Percentiles rank a stretch among this genome's conserved stretches.
phyloP scores from a whole-genome alignment of 2,888 invertebrate species.

The Plagiodera versicolora region DNA sequence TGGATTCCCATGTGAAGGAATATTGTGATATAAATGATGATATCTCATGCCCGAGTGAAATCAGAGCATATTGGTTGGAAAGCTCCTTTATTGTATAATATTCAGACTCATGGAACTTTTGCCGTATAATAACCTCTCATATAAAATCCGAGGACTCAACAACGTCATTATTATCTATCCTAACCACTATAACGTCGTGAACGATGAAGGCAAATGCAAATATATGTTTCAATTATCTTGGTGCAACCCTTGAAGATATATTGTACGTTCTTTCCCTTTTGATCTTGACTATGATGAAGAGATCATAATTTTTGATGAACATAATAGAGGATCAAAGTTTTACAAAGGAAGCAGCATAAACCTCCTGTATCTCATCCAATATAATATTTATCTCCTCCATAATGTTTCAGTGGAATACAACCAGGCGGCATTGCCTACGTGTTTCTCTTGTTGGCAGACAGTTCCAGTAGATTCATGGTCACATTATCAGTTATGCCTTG shows the following conservation, averaged over 20 bases:
- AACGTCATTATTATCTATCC: no score
- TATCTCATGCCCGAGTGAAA: no score
- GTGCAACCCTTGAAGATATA: background rate
- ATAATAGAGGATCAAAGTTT: background rate
- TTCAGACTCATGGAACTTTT: no score
- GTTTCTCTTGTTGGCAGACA: conserved; percentile 27
- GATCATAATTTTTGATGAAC: background rate
- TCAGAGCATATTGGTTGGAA: no score
- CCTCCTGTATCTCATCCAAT: conserved; percentile 15
- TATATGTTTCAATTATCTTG: background rate
- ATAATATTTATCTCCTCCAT: conserved; percentile 21
- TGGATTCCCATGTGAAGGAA: no score
- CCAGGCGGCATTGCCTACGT: conserved; percentile 20
- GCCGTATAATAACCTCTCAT: no score
- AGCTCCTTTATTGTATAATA: no score
- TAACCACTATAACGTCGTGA: background rate
- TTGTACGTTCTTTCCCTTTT: background rate
- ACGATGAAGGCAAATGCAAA: background rate
- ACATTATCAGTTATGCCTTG: conserved; percentile 28
- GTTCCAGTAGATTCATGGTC: conserved; percentile 32
- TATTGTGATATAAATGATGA: no score
- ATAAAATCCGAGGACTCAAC: no score
- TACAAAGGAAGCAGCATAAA: background rate
- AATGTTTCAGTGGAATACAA: conserved; percentile 19
- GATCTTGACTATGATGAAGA: background rate